Evolutionary conservation across 2,888 invertebrate genomes (phyloP), one percentile per base, ranked within the genome.

Genomic region (Camponotus fellah): DNA sequence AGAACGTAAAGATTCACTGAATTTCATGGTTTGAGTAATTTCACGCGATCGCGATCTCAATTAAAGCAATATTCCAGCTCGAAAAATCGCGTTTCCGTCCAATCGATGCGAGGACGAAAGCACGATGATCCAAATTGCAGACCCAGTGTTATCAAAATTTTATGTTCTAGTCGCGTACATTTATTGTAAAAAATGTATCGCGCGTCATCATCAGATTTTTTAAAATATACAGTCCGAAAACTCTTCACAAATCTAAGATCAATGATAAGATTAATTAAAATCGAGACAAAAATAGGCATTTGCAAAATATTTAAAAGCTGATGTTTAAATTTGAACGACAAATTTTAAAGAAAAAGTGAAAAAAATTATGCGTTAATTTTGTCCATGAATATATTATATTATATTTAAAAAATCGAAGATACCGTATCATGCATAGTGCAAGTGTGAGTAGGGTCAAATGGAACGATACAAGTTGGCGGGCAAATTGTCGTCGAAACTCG

Each of bases 401-500:
- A n/a, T n/a, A n/a, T n/a, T n/a, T 34, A 32, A 32, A 32, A 62
- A 65, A n/a, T 17, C 0, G 2, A n/a, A 34, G 14, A 79, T 12
- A 34, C 62, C 34, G 46, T 46, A 60, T 69, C 79, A 17, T 32
- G 56, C 34, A 69, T 37, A 37, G 37, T 6, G 6, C 69, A 43
- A 60, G 46, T 26, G 49, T 49, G 37, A 26, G 46, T 69, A 21
- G 17, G 10, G 69, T 69, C 79, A 80, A 74, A 74, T 86, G 83
- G 87, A 32, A 58, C 76, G 75, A 74, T 68, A 34, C 77, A 34
- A 75, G 58, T 83, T 76, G 83, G 77, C 81, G 75, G 83, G 82
- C 82, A 77, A 82, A 84, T 84, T 82, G 80, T 83, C 83, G 82
- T 83, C 26, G 85, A 65, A 80, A 85, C 77, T 85, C 76, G 66